Conservation (phyloP, 2,888 invertebrate genomes). For the Psococerastis gibbosa region DNA sequence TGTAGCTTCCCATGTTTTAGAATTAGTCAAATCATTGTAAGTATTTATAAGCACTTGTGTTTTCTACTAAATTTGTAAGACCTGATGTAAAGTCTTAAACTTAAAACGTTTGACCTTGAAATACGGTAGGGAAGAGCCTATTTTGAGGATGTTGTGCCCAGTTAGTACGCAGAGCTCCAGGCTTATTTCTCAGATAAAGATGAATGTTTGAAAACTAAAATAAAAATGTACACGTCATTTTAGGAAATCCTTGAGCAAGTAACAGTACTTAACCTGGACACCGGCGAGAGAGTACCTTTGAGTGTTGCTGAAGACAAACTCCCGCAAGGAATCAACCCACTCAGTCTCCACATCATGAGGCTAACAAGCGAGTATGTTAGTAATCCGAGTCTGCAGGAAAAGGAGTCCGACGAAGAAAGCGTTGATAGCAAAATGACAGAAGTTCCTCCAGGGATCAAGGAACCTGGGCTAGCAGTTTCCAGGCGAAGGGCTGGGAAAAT, state of each 20-base stretch:
- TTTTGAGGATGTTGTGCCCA: neutral
- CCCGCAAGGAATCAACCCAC: slow-evolving; percentile 80
- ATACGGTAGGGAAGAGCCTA: too few species aligned
- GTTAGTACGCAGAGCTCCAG: neutral
- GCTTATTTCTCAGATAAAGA: too few species aligned
- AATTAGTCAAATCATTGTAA: too few species aligned
- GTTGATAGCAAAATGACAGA: slow-evolving; percentile 37
- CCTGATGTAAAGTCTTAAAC: too few species aligned
- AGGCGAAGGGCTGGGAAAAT: slow-evolving; percentile 32
- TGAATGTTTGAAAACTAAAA: neutral
- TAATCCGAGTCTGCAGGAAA: slow-evolving; percentile 39
- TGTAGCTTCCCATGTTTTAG: too few species aligned
- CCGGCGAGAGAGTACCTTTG: slow-evolving; percentile 80
- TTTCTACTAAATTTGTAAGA: too few species aligned
- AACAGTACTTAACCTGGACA: slow-evolving; percentile 35
- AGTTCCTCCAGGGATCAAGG: slow-evolving; percentile 17
- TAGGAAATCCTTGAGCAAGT: slow-evolving; percentile 84
- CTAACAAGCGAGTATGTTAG: slow-evolving; percentile 80
- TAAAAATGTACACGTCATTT: slow-evolving; percentile 13
- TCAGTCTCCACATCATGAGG: slow-evolving; percentile 86
- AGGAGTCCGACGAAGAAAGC: slow-evolving; percentile 61
- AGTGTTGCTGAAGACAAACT: slow-evolving; percentile 87
- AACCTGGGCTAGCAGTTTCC: slow-evolving; percentile 26
- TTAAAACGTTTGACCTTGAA: too few species aligned
- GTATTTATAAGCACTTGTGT: too few species aligned